Evolutionary conservation across 2,113 vertebrate genomes (phyloP), one percentile per base, ranked within the genome.

Genomic region (Oreochromis aureus): DNA sequence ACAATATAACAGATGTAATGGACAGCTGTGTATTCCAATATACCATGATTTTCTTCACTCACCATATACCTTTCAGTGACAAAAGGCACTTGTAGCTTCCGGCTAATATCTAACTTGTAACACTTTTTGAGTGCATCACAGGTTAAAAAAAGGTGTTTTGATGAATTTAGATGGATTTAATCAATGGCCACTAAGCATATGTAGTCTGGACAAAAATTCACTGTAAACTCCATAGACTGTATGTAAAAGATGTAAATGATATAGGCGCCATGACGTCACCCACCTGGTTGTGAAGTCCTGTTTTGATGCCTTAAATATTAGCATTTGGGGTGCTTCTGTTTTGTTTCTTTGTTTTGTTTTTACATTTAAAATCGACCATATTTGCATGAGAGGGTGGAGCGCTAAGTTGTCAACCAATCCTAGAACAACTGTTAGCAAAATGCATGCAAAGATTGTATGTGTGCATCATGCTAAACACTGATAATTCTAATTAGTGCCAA

Each of bases 271-370:
- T 44, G 66, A 44, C 0, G 3, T 41, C 36, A 69, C 36, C 36
- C 11, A 0, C 3, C n/a, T 4, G 5, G 19, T 0, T 2, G 63
- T 69, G 0, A 41, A 69, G 36, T 22, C 13, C 22, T 27, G 39
- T 73, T 73, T 16, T 73, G 39, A 73, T 4, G 66, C 22, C 66
- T 73, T 27, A 73, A 73, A 41, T 66, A 66, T 22, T 41, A 69
- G 7, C 39, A 16, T 44, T 44, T 6, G 0, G n/a, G 19, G n/a
- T 0, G 0, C 9, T 44, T 44, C 7, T 13, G 36, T 71, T 22
- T 24, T 1, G 32, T 1, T 27, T 58, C 30, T 58, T 30, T 9
- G 12, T 30, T 15, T 3, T 27, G 15, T 61, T 66, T 66, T 66
- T 66, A 66, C 61, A 13, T 12, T 44, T 5, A 13, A 5, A 13